phyloP scores from a whole-genome alignment of 2,797 vertebrate species.

The Protonibea diacanthus region DNA sequence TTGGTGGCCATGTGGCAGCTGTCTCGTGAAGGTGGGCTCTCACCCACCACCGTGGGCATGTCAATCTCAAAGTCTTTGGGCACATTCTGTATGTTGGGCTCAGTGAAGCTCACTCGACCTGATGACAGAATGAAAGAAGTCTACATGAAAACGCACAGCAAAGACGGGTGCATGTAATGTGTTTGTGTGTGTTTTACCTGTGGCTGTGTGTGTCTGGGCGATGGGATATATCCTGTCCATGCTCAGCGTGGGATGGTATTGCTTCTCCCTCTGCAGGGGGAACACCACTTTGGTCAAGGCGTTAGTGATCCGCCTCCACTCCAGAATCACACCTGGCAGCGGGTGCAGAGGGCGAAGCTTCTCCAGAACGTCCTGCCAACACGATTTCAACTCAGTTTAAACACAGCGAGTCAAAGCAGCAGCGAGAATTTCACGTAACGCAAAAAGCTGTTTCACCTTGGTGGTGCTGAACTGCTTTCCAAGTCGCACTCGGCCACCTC shows the following conservation, averaged over 20 bases:
- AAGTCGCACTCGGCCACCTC: conserved; percentile 79
- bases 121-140: conserved; percentile 24
- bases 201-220: conserved; percentile 94
- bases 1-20: conserved; percentile 45
- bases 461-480: conserved; percentile 94
- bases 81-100: conserved; percentile 98
- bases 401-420: no score
- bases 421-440: background rate
- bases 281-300: conserved; percentile 97
- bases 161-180: background rate
- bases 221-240: conserved; percentile 96
- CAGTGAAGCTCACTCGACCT: conserved; percentile 95
- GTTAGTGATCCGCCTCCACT: conserved; percentile 97
- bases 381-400: conserved; percentile 18
- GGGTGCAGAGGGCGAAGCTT: conserved; percentile 92
- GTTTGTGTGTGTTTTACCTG: conserved; percentile 83
- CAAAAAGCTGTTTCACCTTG: conserved; percentile 85
- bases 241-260: conserved; percentile 84
- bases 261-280: conserved; percentile 93
- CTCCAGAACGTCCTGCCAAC: conserved; percentile 91
- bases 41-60: conserved; percentile 89
- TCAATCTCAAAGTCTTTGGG: conserved; percentile 97
- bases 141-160: background rate
- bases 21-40: conserved; percentile 89
- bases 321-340: conserved; percentile 94